phyloP scores from a whole-genome alignment of 2,113 vertebrate species.

The Serilophus lunatus region DNA sequence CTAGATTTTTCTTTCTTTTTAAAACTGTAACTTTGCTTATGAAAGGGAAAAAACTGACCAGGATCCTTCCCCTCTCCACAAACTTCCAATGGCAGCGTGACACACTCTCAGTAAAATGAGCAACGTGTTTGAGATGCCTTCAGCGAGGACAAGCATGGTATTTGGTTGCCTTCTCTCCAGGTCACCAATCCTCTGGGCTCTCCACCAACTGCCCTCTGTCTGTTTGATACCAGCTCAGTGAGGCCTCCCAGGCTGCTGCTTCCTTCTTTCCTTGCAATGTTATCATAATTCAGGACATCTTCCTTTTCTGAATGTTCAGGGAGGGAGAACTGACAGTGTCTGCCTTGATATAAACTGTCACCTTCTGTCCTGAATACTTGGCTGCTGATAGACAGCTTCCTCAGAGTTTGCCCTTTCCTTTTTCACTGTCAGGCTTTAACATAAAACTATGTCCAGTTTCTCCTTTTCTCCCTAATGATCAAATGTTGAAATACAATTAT shows the following conservation, averaged over 20 bases:
- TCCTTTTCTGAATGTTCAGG: neutral
- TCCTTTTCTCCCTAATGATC: neutral
- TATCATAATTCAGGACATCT: neutral
- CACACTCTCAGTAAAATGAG: neutral
- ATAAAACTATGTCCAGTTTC: neutral
- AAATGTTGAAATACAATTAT: neutral
- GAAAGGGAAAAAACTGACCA: neutral
- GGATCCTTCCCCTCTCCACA: neutral
- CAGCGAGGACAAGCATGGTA: neutral
- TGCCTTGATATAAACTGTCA: neutral
- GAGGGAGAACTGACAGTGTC: neutral
- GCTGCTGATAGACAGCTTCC: neutral
- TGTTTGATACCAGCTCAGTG: neutral
- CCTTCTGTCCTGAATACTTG: neutral
- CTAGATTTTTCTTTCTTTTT: neutral
- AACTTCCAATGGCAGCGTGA: neutral
- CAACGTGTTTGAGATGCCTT: rapidly evolving
- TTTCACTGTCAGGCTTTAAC: neutral
- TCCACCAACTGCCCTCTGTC: neutral
- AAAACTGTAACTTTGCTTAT: neutral
- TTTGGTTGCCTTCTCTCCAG: neutral
- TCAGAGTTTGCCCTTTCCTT: neutral
- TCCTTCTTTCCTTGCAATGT: neutral
- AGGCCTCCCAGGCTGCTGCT: neutral
- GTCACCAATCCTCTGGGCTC: neutral